Base-by-base conservation (phyloP, 2,797 vertebrate genomes). In the Crax fasciolata region DNA sequence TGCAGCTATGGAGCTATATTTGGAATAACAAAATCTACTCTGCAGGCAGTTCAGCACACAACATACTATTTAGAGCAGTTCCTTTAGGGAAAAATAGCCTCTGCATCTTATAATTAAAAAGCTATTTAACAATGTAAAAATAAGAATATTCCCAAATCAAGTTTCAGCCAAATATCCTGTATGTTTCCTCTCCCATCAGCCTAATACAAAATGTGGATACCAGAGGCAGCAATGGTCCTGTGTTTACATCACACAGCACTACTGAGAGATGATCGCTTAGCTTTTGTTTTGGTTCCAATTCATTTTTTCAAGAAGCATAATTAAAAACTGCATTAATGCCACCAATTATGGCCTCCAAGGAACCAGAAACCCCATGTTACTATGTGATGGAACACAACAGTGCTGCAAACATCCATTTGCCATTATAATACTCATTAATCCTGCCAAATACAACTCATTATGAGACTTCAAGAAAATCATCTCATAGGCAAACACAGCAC, bases 361-460 rank as follows among this genome's bases (percentile, higher is more conserved):
- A 98, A 98, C 98, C 97, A 98, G 98, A 98, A 98, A 98, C 98
- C 98, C 98, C 98, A 98, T 97, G 98, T 98, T 98, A 98, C 98
- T 97, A 80, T 95, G 98, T 99, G 99, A 99, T 99, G 98, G 98
- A 99, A 99, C 98, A 98, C 98, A 98, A 98, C 97, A 98, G 98
- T 97, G 98, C 98, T 98, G 98, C 98, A 98, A 99, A 99, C 98
- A 99, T 98, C 99, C 99, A 99, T 99, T 99, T 98, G 98, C 98
- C 98, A 98, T 99, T 99, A 98, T 98, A 98, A 99, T 98, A 98
- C 98, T 99, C 99, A 99, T 99, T 99, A 99, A 99, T 99, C 99
- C 99, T 99, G 98, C 98, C 98, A 99, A 99, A 99, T 99, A 99
- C 98, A 99, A 99, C 99, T 99, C 99, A 99, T 99, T 99, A 99